These are phyloP conservation scores for Allolobophora icterica DNA, from an alignment of 2,888 invertebrate species.

Conservation along the genomic window DNA sequence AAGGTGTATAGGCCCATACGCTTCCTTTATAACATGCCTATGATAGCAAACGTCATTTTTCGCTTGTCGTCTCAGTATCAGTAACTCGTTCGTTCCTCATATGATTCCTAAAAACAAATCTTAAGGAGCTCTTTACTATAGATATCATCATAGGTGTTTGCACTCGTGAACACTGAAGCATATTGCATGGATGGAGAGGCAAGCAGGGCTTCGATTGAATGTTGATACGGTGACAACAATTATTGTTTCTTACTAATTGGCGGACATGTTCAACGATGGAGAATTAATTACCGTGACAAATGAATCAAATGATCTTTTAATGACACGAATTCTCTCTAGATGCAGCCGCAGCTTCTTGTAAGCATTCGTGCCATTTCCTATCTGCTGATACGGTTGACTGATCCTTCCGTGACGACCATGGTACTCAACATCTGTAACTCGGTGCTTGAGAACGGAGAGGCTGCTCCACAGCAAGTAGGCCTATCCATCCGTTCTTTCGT, in stretches of 20 bases:
- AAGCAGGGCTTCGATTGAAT: background rate
- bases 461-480: background rate
- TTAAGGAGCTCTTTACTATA: too few relatives aligned
- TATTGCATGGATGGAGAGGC: background rate
- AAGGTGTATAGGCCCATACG: too few relatives aligned
- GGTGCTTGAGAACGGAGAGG: slow-evolving; percentile 17
- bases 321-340: background rate
- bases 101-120: too few relatives aligned
- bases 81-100: too few relatives aligned
- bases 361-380: background rate
- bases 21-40: too few relatives aligned
- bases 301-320: background rate
- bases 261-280: background rate
- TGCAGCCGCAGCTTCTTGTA: background rate
- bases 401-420: background rate
- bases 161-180: background rate
- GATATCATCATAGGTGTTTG: background rate
- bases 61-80: too few relatives aligned
- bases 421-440: slow-evolving; percentile 3
- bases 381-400: background rate
- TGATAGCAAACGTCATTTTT: too few relatives aligned
- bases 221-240: slow-evolving; percentile 4
- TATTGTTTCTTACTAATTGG: background rate
- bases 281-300: background rate
- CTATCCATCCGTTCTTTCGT: too few relatives aligned